These are phyloP conservation scores for Platyscapa corneri DNA, from an alignment of 1,140 invertebrate species.

Conservation along the genomic window DNA sequence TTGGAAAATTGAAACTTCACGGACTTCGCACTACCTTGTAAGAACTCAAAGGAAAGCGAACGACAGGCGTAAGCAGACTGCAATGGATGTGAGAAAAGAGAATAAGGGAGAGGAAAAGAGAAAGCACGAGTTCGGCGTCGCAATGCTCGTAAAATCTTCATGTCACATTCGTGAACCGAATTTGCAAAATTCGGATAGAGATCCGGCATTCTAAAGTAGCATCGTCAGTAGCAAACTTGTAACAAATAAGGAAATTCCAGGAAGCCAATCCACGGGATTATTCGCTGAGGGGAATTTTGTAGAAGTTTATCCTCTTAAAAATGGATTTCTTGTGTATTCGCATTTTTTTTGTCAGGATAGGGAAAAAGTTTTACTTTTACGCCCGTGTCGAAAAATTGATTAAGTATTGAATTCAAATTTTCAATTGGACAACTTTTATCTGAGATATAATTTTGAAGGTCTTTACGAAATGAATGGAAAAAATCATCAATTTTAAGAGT, in stretches of 20 bases:
- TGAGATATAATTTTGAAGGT: background rate
- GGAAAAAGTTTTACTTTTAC: slow-evolving; percentile 27
- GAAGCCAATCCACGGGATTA: slow-evolving; percentile 21
- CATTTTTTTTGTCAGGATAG: background rate
- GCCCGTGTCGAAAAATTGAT: slow-evolving; percentile 15
- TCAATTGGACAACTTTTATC: slow-evolving; percentile 25
- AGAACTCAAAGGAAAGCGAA: slow-evolving; percentile 30
- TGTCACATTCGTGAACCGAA: slow-evolving; percentile 52
- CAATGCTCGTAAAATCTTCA: slow-evolving; percentile 57
- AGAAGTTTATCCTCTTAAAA: slow-evolving; percentile 46
- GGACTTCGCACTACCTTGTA: slow-evolving; percentile 7
- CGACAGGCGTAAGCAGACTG: background rate
- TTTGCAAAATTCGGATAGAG: slow-evolving; percentile 50
- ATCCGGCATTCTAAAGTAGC: slow-evolving; percentile 34
- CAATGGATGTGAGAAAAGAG: slow-evolving; percentile 4
- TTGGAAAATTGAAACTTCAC: slow-evolving; percentile 54
- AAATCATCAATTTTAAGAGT: background rate
- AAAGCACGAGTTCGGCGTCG: slow-evolving; percentile 19
- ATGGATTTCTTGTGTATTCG: slow-evolving; percentile 42
- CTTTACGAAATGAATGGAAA: background rate
- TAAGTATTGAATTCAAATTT: slow-evolving; percentile 32
- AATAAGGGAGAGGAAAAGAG: slow-evolving; percentile 17
- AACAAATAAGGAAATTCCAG: slow-evolving; percentile 46
- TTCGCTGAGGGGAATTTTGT: slow-evolving; percentile 9
- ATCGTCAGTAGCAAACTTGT: slow-evolving; percentile 48